phyloP scores from a whole-genome alignment of 1,140 invertebrate species.

The Homalodisca vitripennis region DNA sequence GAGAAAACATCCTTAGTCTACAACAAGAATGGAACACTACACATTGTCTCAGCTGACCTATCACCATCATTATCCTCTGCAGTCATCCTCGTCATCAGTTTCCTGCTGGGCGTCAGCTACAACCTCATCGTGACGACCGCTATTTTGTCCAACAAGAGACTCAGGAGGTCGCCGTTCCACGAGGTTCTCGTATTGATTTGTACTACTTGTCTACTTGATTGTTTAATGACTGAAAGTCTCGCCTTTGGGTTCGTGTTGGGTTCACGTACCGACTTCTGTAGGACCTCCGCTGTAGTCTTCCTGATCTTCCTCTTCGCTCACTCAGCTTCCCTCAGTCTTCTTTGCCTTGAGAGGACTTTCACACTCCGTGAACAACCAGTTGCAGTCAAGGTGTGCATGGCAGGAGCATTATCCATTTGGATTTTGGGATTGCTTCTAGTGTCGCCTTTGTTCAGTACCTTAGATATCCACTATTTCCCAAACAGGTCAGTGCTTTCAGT shows the following conservation, averaged over 20 bases:
- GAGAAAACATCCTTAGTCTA: neutral
- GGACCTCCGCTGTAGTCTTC: neutral
- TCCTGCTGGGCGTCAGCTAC: neutral
- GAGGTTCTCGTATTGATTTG: neutral
- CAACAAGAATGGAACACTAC: neutral
- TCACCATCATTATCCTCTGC: neutral
- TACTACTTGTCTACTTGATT: neutral
- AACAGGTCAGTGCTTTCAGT: neutral
- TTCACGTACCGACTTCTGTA: neutral
- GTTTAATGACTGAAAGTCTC: neutral
- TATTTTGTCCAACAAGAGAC: neutral
- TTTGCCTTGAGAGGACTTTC: neutral
- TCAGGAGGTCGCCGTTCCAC: neutral
- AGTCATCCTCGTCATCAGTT: slow-evolving; percentile 2
- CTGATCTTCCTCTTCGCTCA: neutral
- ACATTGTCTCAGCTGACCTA: neutral
- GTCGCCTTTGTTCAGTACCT: neutral
- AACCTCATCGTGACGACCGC: neutral
- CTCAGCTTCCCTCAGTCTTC: neutral
- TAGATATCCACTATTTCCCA: slow-evolving; percentile 3
- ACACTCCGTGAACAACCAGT: neutral
- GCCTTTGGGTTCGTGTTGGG: neutral
- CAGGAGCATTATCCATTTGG: neutral
- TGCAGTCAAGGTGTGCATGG: neutral
- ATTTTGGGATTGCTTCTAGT: neutral